Conservation (phyloP, 2,888 invertebrate species). For the Ormyrus thymus region DNA sequence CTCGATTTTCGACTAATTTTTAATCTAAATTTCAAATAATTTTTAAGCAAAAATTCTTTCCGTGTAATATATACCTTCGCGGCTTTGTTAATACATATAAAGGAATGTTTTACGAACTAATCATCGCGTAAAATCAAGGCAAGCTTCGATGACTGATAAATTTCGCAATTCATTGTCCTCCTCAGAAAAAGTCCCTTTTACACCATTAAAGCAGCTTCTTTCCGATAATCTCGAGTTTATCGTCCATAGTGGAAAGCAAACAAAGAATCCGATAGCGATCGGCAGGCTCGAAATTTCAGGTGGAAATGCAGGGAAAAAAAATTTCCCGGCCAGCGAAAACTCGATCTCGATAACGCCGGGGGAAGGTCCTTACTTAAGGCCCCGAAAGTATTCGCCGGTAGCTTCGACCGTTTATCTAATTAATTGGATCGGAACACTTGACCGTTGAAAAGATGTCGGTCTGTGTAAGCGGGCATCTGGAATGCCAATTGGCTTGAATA, state of each 20-base stretch:
- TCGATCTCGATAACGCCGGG: constrained; percentile 28
- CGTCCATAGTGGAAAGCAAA: constrained; percentile 8
- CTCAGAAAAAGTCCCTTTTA: too few relatives aligned
- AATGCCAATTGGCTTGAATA: too few relatives aligned
- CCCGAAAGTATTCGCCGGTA: constrained; percentile 11
- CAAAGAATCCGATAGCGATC: constrained; percentile 30
- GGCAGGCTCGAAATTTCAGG: neutral
- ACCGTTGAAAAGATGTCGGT: neutral
- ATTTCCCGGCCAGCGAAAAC: constrained; percentile 17
- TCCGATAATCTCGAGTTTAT: neutral
- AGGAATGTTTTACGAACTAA: too few relatives aligned
- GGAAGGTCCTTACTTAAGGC: constrained; percentile 24
- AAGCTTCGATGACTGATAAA: too few relatives aligned
- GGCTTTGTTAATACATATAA: too few relatives aligned
- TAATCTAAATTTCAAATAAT: too few relatives aligned
- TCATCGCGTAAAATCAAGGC: too few relatives aligned
- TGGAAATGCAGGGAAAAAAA: constrained; percentile 4
- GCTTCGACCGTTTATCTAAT: constrained; percentile 53
- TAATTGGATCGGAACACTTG: constrained; percentile 56
- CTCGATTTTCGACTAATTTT: too few relatives aligned
- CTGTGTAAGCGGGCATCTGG: too few relatives aligned
- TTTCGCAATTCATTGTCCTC: too few relatives aligned
- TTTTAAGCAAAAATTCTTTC: too few relatives aligned
- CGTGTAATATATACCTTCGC: too few relatives aligned
- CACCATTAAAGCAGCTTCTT: neutral